These are phyloP conservation scores for Augiades crinisus DNA, from an alignment of 2,888 invertebrate genomes.

Conservation along the genomic window DNA sequence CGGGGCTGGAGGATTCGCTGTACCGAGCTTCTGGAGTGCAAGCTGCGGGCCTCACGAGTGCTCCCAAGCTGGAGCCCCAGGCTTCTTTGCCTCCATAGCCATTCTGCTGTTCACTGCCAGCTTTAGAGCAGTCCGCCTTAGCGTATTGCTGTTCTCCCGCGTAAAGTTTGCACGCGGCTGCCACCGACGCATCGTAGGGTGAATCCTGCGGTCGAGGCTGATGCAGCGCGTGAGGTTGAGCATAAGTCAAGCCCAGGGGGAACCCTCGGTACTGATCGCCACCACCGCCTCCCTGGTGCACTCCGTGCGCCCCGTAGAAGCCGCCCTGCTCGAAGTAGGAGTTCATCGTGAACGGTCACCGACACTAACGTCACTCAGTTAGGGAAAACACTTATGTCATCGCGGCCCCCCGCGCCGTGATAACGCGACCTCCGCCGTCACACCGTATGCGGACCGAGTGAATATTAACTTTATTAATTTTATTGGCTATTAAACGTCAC, in stretches of 20 bases:
- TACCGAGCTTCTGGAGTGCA: conserved; percentile 94
- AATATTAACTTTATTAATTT: conserved; percentile 77
- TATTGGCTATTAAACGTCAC: conserved; percentile 80
- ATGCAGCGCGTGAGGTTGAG: conserved; percentile 89
- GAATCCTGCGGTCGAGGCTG: conserved; percentile 93
- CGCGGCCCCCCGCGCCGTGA: conserved; percentile 71
- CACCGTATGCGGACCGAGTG: conserved; percentile 63
- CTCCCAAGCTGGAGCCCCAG: conserved; percentile 85
- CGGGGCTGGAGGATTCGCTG: conserved; percentile 92
- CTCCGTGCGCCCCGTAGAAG: conserved; percentile 95
- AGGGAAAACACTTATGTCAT: conserved; percentile 78
- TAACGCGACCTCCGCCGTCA: conserved; percentile 77
- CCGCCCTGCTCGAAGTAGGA: conserved; percentile 98
- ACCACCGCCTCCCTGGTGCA: conserved; percentile 87
- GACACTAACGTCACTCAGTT: conserved; percentile 71
- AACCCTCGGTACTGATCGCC: conserved; percentile 93
- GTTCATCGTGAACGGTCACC: conserved; percentile 88
- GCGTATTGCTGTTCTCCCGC: conserved; percentile 85
- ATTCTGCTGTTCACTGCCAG: conserved; percentile 83
- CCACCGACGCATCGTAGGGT: conserved; percentile 94
- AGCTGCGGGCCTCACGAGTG: conserved; percentile 90
- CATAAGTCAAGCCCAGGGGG: conserved; percentile 92
- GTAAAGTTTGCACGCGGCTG: conserved; percentile 92
- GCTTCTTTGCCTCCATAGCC: conserved; percentile 87
- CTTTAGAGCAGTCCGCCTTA: conserved; percentile 91